phyloP scores from a whole-genome alignment of 2,797 vertebrate species.

The Acrossocheilus wenchowensis region DNA sequence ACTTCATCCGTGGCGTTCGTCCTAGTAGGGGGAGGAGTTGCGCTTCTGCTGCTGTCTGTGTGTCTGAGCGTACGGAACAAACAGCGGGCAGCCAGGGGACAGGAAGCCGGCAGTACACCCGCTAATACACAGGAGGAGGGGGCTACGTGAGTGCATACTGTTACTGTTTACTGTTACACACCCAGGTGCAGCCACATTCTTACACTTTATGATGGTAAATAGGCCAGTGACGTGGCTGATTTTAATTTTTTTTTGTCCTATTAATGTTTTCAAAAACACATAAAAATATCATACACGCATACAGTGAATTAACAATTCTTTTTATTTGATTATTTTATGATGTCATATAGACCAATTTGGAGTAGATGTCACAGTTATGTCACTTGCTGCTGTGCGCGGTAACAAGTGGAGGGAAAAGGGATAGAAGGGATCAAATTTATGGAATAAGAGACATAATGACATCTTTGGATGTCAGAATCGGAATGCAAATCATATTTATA shows the following conservation, averaged over 20 bases:
- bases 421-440: background rate
- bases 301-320: background rate
- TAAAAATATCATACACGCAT: background rate
- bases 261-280: background rate
- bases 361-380: background rate
- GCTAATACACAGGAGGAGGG: constrained; percentile 43
- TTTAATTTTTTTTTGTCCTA: background rate
- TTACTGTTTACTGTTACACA: background rate
- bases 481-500: background rate
- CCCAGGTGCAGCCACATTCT: background rate
- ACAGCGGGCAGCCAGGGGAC: constrained; percentile 72
- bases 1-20: constrained; percentile 93
- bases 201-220: background rate
- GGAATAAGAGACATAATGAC: background rate
- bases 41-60: constrained; percentile 88
- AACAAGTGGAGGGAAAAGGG: background rate
- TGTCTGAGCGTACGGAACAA: constrained; percentile 90
- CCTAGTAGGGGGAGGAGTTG: constrained; percentile 85
- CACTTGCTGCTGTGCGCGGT: background rate
- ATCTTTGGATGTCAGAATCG: background rate
- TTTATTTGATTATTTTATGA: background rate
- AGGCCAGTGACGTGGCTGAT: background rate
- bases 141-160: constrained; percentile 70
- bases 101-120: constrained; percentile 34
- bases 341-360: background rate